Base-by-base conservation (phyloP, 2,797 vertebrate genomes). In the Xiphorhynchus erythropygius region DNA sequence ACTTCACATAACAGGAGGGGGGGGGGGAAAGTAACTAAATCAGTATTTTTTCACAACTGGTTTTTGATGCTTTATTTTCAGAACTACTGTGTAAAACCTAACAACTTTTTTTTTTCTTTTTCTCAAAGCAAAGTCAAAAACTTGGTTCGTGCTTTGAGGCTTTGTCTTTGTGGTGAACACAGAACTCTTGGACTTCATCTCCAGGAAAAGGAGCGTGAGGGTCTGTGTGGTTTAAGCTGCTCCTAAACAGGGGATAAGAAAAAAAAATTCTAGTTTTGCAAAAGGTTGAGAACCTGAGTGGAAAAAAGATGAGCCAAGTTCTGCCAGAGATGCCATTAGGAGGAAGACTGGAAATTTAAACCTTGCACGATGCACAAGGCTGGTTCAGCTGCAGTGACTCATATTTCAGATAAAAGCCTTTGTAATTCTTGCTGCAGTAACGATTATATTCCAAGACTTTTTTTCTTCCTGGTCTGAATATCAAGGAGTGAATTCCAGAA, bases 41-140 rank as follows among this genome's bases (percentile, higher is more conserved):
- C 62, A 56, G 27, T 12, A 16, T 53, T 70, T 77, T 90, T 65
- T 71, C 53, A 77, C 46, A 87, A 57, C 14, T 49, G 35, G 0
- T 3, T 88, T 85, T 71, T 53, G 17, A 89, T 53, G 16, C 25
- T 94, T 92, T 93, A 89, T 87, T 93, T 87, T 85, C 57, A 59
- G 47, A 87, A 70, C 27, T 57, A 64, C 41, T 22, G 13, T 64
- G 70, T 78, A 91, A 89, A 75, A 50, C 5, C 68, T 77, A 65
- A 62, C 12, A 30, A 9, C 13, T n/a, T 13, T 15, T 9, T 23
- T 11, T 44, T 5, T 15, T 17, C 13, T 5, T 18, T 10, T 44
- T 13, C 7, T 44, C 46, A 63, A 82, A 87, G 44, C 68, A 44
- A 81, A 92, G 41, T 53, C 10, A 77, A 89, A 82, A 87, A 10